phyloP scores from a whole-genome alignment of 2,113 vertebrate species.

The Numenius arquata region DNA sequence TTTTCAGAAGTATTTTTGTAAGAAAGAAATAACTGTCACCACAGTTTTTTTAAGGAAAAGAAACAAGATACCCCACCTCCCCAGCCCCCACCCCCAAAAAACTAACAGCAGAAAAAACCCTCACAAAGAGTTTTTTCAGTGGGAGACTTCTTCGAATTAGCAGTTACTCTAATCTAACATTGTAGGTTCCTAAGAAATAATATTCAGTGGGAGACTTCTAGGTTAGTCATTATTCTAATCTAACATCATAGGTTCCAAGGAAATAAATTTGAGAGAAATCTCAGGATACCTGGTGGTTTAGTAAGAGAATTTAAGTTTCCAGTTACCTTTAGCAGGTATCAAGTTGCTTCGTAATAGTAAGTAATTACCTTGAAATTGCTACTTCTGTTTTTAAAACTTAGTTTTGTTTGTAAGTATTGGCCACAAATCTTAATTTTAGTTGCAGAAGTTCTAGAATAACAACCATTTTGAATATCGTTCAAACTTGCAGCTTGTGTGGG shows the following conservation, averaged over 20 bases:
- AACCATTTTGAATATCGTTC: not conserved
- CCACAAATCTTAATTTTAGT: not conserved
- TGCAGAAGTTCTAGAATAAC: not conserved
- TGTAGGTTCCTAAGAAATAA: not conserved
- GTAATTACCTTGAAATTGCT: not conserved
- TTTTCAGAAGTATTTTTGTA: not conserved
- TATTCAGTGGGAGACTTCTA: not conserved
- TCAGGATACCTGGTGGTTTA: not conserved
- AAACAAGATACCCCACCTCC: rapidly evolving
- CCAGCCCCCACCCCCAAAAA: rapidly evolving
- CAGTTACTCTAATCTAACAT: not conserved
- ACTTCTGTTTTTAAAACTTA: not conserved
- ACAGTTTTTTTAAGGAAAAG: not conserved
- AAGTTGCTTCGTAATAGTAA: not conserved
- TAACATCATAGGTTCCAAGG: not conserved
- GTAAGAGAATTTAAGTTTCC: not conserved
- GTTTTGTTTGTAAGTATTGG: not conserved
- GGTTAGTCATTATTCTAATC: not conserved
- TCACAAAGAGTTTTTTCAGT: not conserved
- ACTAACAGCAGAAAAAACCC: not conserved
- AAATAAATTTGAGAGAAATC: not conserved
- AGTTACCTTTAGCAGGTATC: not conserved
- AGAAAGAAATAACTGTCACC: not conserved
- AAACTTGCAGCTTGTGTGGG: not conserved
- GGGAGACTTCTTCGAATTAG: not conserved